Evolutionary conservation across 2,888 invertebrate genomes (phyloP).

Genomic region (Watsonalla binaria): DNA sequence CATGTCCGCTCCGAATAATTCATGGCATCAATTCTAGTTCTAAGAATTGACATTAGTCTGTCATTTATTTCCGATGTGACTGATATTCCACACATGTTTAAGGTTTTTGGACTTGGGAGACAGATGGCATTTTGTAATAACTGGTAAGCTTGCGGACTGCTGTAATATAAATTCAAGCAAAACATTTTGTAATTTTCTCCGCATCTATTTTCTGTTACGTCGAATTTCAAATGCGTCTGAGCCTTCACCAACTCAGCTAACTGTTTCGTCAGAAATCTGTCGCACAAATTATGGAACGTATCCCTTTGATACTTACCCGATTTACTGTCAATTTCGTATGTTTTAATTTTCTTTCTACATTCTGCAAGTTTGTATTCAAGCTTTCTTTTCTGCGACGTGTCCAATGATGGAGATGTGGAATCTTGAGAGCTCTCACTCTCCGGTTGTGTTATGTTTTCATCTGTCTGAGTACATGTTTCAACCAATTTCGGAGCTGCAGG

Average conservation of each 20-base stretch:
- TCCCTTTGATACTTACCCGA: conserved; percentile 4
- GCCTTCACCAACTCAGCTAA: conserved; percentile 16
- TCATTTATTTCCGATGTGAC: conserved; percentile 16
- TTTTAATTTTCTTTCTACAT: conserved; percentile 7
- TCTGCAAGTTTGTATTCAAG: conserved; percentile 2
- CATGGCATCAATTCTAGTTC: conserved; percentile 21
- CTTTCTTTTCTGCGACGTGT: neutral
- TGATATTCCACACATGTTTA: conserved; percentile 11
- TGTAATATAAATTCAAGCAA: conserved; percentile 21
- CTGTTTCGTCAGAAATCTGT: conserved; percentile 12
- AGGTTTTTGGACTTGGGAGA: conserved; percentile 12
- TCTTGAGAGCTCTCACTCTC: neutral
- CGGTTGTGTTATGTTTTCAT: neutral
- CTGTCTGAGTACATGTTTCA: neutral
- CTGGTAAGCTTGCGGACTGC: conserved; percentile 20
- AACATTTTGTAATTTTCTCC: conserved; percentile 10
- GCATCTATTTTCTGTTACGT: conserved; percentile 5
- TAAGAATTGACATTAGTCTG: conserved; percentile 13
- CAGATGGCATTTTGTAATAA: conserved; percentile 13
- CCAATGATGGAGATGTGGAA: no score
- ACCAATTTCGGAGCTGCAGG: neutral
- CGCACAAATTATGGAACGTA: conserved; percentile 11
- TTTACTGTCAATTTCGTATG: conserved; percentile 5
- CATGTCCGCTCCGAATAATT: conserved; percentile 20
- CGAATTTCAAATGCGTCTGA: conserved; percentile 10